phyloP scores from a whole-genome alignment of 2,888 invertebrate genomes.

The Tenthredo mesomela region DNA sequence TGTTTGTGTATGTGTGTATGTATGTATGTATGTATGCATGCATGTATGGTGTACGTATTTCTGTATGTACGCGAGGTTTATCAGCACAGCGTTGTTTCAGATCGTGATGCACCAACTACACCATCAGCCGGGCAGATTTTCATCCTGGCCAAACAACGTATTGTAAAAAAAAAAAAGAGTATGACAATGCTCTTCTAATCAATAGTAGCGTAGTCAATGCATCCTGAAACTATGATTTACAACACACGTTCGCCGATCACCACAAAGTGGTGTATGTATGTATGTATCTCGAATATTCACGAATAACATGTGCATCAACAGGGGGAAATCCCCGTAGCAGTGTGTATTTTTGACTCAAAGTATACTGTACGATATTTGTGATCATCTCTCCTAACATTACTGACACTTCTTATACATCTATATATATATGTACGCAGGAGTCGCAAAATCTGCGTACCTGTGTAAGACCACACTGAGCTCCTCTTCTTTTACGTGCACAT shows the following conservation, averaged over 20 bases:
- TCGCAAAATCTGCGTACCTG: neutral
- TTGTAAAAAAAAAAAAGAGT: neutral
- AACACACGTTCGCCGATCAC: neutral
- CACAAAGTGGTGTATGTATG: neutral
- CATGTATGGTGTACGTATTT: no score
- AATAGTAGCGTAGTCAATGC: neutral
- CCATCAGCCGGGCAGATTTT: neutral
- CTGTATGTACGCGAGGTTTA: neutral
- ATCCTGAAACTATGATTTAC: neutral
- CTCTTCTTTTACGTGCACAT: neutral
- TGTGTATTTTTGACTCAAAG: neutral
- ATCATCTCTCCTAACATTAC: neutral
- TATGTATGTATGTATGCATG: no score
- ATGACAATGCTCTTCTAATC: neutral
- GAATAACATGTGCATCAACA: neutral
- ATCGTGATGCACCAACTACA: conserved; percentile 4
- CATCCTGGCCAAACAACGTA: neutral
- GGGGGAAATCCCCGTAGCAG: neutral
- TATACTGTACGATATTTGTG: neutral
- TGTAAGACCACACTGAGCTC: conserved; percentile 11
- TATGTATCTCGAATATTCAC: neutral
- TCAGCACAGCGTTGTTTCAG: neutral
- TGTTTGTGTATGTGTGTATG: no score
- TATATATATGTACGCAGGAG: neutral
- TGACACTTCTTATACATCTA: neutral